phyloP scores from a whole-genome alignment of 2,113 vertebrate genomes.

The Nibea coibor region DNA sequence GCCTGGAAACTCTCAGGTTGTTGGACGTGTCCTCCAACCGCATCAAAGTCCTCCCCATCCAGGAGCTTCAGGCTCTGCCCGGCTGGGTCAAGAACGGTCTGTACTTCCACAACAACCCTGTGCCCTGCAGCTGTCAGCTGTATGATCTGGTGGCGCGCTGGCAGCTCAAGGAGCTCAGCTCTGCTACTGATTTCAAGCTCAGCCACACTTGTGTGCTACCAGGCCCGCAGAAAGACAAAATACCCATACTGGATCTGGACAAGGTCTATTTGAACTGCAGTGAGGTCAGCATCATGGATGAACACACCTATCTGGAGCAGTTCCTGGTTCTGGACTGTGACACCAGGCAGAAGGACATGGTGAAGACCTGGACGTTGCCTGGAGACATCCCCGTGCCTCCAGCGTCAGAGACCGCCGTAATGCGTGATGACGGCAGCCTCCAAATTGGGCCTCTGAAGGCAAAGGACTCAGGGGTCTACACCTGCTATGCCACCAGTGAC shows the following conservation, averaged over 20 bases:
- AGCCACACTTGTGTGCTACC: conserved; percentile 84
- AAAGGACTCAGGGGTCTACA: conserved; percentile 91
- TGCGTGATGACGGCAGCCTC: conserved; percentile 85
- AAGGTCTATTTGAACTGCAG: conserved; percentile 90
- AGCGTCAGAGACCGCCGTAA: conserved; percentile 75
- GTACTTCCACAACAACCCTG: conserved; percentile 93
- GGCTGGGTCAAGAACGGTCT: conserved; percentile 93
- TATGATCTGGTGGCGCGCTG: conserved; percentile 89
- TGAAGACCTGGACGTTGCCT: conserved; percentile 89
- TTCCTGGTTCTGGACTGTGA: conserved; percentile 88
- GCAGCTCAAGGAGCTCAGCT: conserved; percentile 86
- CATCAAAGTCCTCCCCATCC: conserved; percentile 85
- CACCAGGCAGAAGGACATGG: conserved; percentile 84
- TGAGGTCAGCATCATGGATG: conserved; percentile 83
- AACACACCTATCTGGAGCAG: conserved; percentile 88
- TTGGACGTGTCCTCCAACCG: conserved; percentile 94
- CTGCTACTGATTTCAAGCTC: conserved; percentile 88
- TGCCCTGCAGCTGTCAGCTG: conserved; percentile 89
- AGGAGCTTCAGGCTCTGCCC: conserved; percentile 87
- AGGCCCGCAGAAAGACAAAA: conserved; percentile 56
- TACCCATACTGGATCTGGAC: conserved; percentile 82
- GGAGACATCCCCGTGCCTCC: conserved; percentile 80
- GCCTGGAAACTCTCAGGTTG: conserved; percentile 85
- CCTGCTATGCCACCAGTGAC: conserved; percentile 90
- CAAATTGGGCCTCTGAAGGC: conserved; percentile 82